Evolutionary conservation across 2,113 vertebrate genomes (phyloP).

Genomic region (Leptosomus discolor): DNA sequence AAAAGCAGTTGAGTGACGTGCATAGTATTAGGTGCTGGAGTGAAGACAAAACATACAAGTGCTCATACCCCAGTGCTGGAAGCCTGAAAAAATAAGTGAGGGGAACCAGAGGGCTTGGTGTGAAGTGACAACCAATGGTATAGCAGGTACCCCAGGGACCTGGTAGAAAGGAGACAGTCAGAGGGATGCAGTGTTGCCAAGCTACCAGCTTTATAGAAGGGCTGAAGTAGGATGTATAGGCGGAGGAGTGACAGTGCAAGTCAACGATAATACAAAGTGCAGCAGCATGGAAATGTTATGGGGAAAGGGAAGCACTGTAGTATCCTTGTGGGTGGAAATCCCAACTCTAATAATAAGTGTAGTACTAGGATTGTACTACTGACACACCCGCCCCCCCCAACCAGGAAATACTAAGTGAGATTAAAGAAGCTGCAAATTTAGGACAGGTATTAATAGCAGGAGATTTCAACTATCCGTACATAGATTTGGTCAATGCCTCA

Average conservation of each 20-base stretch:
- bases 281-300: background rate
- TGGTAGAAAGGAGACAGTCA: background rate
- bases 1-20: background rate
- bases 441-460: constrained; percentile 39
- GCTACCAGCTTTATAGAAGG: background rate
- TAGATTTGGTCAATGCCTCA: background rate
- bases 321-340: constrained; percentile 16
- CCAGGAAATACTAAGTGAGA: constrained; percentile 29
- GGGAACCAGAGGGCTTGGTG: background rate
- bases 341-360: background rate
- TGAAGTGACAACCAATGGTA: background rate
- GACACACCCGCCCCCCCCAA: background rate
- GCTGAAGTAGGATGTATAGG: constrained; percentile 1
- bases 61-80: background rate
- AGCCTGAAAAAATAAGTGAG: background rate
- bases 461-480: constrained; percentile 7
- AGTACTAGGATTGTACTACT: constrained; percentile 33
- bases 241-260: background rate
- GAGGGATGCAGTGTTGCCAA: background rate
- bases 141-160: background rate
- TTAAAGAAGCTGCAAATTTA: constrained; percentile 39
- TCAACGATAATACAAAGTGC: background rate
- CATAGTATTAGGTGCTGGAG: background rate
- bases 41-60: background rate
- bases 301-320: background rate